Evolutionary conservation across 2,113 vertebrate genomes (phyloP).

Genomic region (Peromyscus californicus): DNA sequence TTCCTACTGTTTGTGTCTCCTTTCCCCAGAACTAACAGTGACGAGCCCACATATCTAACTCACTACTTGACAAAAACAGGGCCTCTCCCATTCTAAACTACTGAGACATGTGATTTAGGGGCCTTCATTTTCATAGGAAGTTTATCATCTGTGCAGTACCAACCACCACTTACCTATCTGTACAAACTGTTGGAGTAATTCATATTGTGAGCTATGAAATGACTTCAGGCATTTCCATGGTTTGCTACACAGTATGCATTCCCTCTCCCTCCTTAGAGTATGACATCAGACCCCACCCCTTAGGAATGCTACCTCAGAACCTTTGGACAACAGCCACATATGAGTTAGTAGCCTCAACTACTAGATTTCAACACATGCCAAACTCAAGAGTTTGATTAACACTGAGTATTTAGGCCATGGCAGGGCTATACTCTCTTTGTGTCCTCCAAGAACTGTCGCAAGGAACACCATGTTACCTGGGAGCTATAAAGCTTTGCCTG

Average conservation of each 20-base stretch:
- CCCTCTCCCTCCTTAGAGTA: not conserved
- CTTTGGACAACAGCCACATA: not conserved
- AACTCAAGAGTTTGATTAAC: not conserved
- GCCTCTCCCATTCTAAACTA: not conserved
- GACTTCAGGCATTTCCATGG: not conserved
- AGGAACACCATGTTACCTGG: not conserved
- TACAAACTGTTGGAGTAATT: not conserved
- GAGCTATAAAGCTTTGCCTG: not conserved
- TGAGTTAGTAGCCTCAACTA: not conserved
- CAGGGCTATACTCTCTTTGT: not conserved
- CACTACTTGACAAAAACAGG: not conserved
- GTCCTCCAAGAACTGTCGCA: not conserved
- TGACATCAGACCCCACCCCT: not conserved
- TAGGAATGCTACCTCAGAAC: not conserved
- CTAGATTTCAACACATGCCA: not conserved
- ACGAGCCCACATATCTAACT: not conserved
- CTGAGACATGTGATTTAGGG: not conserved
- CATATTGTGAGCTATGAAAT: not conserved
- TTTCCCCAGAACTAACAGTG: not conserved
- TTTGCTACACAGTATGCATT: not conserved
- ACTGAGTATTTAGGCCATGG: not conserved
- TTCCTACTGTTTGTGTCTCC: not conserved
- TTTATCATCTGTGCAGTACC: accelerated
- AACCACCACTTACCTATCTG: not conserved
- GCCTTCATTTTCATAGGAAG: not conserved